Evolutionary conservation across 1,140 invertebrate species (phyloP).

Genomic region (Bemisia tabaci): DNA sequence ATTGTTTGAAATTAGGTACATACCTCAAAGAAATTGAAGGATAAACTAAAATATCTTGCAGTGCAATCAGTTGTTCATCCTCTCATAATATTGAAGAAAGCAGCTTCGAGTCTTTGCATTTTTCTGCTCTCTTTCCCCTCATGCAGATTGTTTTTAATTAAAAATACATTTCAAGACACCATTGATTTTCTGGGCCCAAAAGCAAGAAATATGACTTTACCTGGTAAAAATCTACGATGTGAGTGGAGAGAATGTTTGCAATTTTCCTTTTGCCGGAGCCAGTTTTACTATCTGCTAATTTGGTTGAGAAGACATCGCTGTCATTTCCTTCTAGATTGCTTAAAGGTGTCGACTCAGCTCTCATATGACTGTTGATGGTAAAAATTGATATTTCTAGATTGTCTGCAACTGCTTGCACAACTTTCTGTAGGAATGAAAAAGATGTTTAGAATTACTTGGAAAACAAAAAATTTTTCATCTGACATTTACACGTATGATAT

Average conservation of each 20-base stretch:
- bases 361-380: not conserved
- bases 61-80: too few species aligned
- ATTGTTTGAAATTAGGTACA: too few species aligned
- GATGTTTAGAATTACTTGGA: constrained; percentile 42
- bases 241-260: constrained; percentile 40
- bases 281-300: not conserved
- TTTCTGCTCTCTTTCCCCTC: too few species aligned
- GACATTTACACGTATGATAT: too few species aligned
- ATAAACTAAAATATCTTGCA: too few species aligned
- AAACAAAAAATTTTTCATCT: constrained; percentile 41
- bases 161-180: too few species aligned
- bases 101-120: too few species aligned
- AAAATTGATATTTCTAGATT: constrained; percentile 38
- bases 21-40: too few species aligned
- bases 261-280: constrained; percentile 34
- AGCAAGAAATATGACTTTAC: too few species aligned
- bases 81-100: too few species aligned
- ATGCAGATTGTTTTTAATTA: too few species aligned
- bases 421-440: not conserved
- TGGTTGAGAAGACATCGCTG: not conserved
- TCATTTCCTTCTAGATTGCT: not conserved
- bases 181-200: too few species aligned
- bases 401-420: constrained; percentile 36
- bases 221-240: constrained; percentile 42
- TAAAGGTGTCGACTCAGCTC: not conserved